Percentiles rank a stretch among this genome's conserved stretches.
Conservation (phyloP, 2,888 invertebrate species). For the Idaea biselata region DNA sequence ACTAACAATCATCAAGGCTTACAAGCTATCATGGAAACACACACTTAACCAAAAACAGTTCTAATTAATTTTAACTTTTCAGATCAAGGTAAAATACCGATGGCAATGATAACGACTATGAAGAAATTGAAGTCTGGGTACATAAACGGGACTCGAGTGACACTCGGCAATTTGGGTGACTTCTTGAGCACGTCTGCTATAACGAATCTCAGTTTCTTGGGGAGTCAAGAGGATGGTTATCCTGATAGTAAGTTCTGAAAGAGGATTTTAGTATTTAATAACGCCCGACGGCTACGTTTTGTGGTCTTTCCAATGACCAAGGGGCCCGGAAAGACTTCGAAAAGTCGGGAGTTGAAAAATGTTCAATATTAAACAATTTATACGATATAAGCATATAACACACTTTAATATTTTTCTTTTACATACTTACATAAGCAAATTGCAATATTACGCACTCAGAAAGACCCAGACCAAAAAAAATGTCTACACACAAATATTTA, state of each 20-base stretch:
- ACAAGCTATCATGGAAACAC: conserved; percentile 6
- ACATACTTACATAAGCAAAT: too few species aligned
- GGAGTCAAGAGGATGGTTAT: conserved; percentile 94
- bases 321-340: too few species aligned
- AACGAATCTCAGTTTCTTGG: conserved; percentile 96
- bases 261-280: too few species aligned
- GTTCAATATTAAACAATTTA: too few species aligned
- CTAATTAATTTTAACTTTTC: conserved; percentile 38
- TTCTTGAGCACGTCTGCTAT: conserved; percentile 98
- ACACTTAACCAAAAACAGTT: background rate
- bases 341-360: too few species aligned
- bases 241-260: conserved; percentile 85
- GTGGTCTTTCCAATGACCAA: too few species aligned
- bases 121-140: conserved; percentile 99
- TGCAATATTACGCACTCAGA: too few species aligned
- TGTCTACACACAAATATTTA: too few species aligned
- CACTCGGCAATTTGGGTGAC: conserved; percentile 95
- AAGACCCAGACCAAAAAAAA: too few species aligned
- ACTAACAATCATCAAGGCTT: conserved; percentile 10
- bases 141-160: conserved; percentile 98
- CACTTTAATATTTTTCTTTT: too few species aligned
- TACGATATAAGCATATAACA: too few species aligned
- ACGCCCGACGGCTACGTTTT: too few species aligned
- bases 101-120: conserved; percentile 98
- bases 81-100: conserved; percentile 95